A percentile compares a stretch with the other conserved stretches of the same genome.
Evolutionary conservation across 2,888 invertebrate genomes (phyloP).

Genomic region (Microchrysa polita): DNA sequence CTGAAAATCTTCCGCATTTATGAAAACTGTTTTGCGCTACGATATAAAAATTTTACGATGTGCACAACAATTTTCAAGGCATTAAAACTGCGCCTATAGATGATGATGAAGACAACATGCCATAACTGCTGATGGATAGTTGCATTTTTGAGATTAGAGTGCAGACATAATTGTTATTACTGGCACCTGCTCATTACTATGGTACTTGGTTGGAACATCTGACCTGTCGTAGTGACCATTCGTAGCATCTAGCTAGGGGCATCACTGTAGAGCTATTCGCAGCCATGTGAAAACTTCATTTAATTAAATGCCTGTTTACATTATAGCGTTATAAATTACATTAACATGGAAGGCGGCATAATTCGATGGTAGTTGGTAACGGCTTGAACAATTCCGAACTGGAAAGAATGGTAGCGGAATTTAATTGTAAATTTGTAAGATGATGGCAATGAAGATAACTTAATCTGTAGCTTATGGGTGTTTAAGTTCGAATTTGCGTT

Average conservation of each 20-base stretch:
- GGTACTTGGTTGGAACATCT: too few relatives aligned
- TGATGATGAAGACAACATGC: conserved; percentile 4
- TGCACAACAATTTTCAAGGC: conserved; percentile 43
- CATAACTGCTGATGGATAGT: conserved; percentile 12
- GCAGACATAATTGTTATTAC: conserved; percentile 39
- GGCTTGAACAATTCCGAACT: not conserved
- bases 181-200: conserved; percentile 41
- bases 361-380: conserved; percentile 15
- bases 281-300: conserved; percentile 37
- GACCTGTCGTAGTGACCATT: not conserved
- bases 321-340: conserved; percentile 17
- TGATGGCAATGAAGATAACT: conserved; percentile 18
- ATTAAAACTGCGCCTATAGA: conserved; percentile 17
- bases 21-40: conserved; percentile 32
- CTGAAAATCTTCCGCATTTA: conserved; percentile 20
- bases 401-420: conserved; percentile 35
- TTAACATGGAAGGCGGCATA: conserved; percentile 24
- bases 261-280: not conserved
- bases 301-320: conserved; percentile 39
- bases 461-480: conserved; percentile 16
- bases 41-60: conserved; percentile 40
- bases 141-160: conserved; percentile 23
- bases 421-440: conserved; percentile 25
- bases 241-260: too few relatives aligned
- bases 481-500: not conserved